These are phyloP conservation scores for Oreohelix idahoensis DNA, from an alignment of 1,140 invertebrate species.

Conservation along the genomic window DNA sequence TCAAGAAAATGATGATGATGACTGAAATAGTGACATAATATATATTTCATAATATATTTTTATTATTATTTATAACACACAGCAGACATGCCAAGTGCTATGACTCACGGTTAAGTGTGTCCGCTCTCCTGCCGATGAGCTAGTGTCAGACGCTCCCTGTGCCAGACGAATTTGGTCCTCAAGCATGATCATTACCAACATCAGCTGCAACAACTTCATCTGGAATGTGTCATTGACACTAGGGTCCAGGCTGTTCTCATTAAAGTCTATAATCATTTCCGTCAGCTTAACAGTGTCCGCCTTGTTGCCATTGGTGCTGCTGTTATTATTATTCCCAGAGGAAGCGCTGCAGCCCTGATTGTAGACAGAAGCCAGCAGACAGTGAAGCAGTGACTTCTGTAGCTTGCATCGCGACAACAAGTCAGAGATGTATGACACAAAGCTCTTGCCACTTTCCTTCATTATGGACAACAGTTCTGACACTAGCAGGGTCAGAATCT, in stretches of 20 bases:
- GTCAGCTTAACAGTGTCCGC: constrained; percentile 79
- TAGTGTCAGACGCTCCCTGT: constrained; percentile 48
- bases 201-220: constrained; percentile 82
- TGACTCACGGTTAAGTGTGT: constrained; percentile 29
- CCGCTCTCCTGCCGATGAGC: constrained; percentile 52
- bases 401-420: constrained; percentile 87
- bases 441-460: constrained; percentile 85
- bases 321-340: background rate
- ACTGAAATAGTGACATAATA: too few species aligned
- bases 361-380: constrained; percentile 85
- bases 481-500: constrained; percentile 85
- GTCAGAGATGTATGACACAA: constrained; percentile 88
- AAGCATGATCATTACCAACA: constrained; percentile 84
- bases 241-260: constrained; percentile 78
- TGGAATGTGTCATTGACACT: constrained; percentile 85
- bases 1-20: too few species aligned
- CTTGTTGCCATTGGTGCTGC: background rate
- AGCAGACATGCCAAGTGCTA: background rate
- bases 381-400: constrained; percentile 90
- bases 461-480: constrained; percentile 86
- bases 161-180: constrained; percentile 79
- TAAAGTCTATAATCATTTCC: constrained; percentile 88
- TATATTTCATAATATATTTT: too few species aligned
- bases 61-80: too few species aligned
- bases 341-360: constrained; percentile 74